Conservation (phyloP, 2,797 vertebrate species). For the Diceros bicornis region DNA sequence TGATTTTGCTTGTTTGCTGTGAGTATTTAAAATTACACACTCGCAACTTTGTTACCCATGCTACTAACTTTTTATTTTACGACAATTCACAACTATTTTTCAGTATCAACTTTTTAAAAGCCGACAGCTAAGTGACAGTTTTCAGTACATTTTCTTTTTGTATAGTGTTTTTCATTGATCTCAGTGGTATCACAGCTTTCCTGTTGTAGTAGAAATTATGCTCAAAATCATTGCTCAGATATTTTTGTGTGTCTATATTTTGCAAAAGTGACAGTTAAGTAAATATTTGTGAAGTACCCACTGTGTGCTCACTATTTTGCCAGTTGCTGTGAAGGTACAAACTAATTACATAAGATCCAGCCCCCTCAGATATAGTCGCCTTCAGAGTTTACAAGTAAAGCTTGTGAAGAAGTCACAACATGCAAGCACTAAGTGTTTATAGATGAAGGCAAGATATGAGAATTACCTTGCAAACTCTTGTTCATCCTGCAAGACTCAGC, state of each 20-base stretch:
- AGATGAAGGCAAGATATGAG: background rate
- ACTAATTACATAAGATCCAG: background rate
- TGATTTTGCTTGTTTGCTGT: conserved; percentile 87
- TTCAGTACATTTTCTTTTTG: conserved; percentile 4
- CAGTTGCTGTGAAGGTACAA: background rate
- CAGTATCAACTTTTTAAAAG: conserved; percentile 20
- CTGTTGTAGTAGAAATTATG: background rate
- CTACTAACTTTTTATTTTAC: conserved; percentile 76
- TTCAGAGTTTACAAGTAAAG: background rate
- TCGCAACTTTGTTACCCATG: conserved; percentile 51
- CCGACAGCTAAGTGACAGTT: background rate
- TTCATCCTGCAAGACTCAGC: background rate
- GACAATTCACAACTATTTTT: background rate
- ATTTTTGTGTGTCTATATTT: conserved; percentile 20
- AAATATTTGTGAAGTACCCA: background rate
- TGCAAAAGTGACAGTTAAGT: background rate
- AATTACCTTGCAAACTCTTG: background rate
- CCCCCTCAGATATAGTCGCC: background rate
- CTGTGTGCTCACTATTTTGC: background rate
- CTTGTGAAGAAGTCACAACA: background rate
- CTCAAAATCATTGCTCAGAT: background rate
- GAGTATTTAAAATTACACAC: conserved; percentile 78
- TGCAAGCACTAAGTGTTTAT: background rate
- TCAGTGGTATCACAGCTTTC: background rate
- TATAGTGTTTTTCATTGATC: background rate